Evolutionary conservation across 1,140 invertebrate species (phyloP), one percentile per base, ranked within the genome.

Genomic region (Frieseomelitta varia): DNA sequence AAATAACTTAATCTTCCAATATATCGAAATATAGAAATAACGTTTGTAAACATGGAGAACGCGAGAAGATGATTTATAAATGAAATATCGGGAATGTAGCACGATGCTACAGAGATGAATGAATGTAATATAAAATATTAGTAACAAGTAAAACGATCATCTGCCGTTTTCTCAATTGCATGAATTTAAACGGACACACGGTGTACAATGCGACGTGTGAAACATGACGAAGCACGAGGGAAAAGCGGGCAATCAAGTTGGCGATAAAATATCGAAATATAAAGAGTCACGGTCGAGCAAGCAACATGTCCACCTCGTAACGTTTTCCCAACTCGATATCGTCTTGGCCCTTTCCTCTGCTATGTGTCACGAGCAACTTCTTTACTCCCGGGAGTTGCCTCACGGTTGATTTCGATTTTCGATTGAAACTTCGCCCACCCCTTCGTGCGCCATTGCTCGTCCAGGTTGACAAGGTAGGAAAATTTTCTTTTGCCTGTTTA

Each of bases 401-500:
- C 91, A 92, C 91, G 92, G 89, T 89, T 92, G 93, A 93, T 93
- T 93, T 92, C 90, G 91, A 93, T 92, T 91, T 92, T 90, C 87
- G 84, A 82, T 47, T 82, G 81, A 92, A 93, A 93, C 90, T 92
- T 92, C 87, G 72, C 85, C 91, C 72, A n/a, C 34, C 76, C 47
- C n/a, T 71, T 78, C 21, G 58, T 30, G 14, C 34, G 2, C 24
- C 15, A 72, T 72, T 47, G 19, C 55, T 74, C 56, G 19, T 53
- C 47, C 85, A 27, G 53, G 14, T 30, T 81, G 58, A 19, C 71
- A 30, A 4, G 24, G 8, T 47, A 47, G 39, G 39, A 10, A 6
- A 55, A 58, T 56, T 85, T 88, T 86, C 86, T 91, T 88, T 10
- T 86, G 88, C 92, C 92, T 93, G 89, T 93, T 94, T 92, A 91